These are phyloP conservation scores for Henricia sp. DNA, from an alignment of 53 echinoderm and acorn worm species.

Conservation along the genomic window DNA sequence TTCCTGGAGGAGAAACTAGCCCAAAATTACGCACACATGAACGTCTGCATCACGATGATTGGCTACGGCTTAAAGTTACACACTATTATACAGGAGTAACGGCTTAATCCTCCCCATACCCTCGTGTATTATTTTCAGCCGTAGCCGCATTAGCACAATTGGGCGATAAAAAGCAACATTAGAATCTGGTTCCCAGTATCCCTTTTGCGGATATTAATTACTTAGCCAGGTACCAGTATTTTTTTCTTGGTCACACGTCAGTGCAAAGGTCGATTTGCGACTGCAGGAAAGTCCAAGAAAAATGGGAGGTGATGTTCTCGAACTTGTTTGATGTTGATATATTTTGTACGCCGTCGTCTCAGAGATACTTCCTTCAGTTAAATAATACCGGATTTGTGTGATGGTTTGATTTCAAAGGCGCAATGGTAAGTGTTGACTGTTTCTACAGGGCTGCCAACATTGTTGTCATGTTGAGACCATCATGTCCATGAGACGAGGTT, in stretches of 20 bases:
- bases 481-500: too few species aligned
- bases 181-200: slow-evolving; percentile 20
- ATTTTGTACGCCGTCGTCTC: neutral
- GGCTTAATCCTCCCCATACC: too few species aligned
- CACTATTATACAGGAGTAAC: too few species aligned
- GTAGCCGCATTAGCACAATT: neutral
- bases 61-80: too few species aligned
- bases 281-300: neutral
- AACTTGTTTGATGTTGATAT: neutral
- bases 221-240: slow-evolving; percentile 16
- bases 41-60: too few species aligned
- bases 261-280: slow-evolving; percentile 44
- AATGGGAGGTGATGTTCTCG: slow-evolving; percentile 21
- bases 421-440: slow-evolving; percentile 52
- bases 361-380: slow-evolving; percentile 19
- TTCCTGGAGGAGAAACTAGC: neutral
- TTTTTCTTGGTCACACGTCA: slow-evolving; percentile 42
- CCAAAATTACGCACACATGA: too few species aligned
- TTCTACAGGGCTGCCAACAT: neutral
- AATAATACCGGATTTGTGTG: neutral
- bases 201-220: neutral
- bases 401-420: slow-evolving; percentile 10
- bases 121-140: neutral
- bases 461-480: too few species aligned
- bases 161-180: slow-evolving; percentile 1